These are phyloP conservation scores for Hofmannophila pseudospretella DNA, from an alignment of 2,888 invertebrate genomes.

Conservation along the genomic window DNA sequence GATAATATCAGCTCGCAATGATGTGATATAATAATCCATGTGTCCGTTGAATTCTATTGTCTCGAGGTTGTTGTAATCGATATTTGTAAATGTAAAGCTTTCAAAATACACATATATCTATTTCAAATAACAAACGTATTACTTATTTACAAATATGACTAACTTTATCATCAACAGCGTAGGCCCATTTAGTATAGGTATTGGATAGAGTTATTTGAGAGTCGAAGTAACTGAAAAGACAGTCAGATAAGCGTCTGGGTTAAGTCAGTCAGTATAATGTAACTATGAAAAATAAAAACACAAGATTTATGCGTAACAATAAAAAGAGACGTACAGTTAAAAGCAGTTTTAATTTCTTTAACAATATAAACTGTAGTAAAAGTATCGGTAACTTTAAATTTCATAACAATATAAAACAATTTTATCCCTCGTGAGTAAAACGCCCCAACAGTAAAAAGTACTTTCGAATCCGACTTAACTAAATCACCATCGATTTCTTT, in stretches of 20 bases:
- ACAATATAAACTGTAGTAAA: not conserved
- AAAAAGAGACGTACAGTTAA: too few species aligned
- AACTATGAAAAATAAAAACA: too few species aligned
- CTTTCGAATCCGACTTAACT: constrained; percentile 44
- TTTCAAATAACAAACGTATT: constrained; percentile 4
- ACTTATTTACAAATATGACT: not conserved
- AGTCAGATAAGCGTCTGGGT: too few species aligned
- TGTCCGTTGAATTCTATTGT: constrained; percentile 51
- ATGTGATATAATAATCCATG: constrained; percentile 21
- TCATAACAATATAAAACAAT: not conserved
- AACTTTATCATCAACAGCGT: too few species aligned
- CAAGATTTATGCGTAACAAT: too few species aligned
- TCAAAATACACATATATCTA: constrained; percentile 19
- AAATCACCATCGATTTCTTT: constrained; percentile 56
- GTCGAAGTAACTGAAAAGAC: too few species aligned
- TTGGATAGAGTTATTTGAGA: too few species aligned
- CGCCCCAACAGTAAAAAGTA: constrained; percentile 18
- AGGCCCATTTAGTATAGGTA: too few species aligned
- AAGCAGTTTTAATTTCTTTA: not conserved
- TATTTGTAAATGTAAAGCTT: constrained; percentile 30
- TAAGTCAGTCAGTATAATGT: too few species aligned
- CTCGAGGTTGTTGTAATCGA: constrained; percentile 32
- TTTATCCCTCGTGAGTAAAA: not conserved
- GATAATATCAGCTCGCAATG: constrained; percentile 43
- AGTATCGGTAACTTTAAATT: not conserved